These are phyloP conservation scores for Gila orcuttii DNA, from an alignment of 2,113 vertebrate genomes.

Conservation along the genomic window DNA sequence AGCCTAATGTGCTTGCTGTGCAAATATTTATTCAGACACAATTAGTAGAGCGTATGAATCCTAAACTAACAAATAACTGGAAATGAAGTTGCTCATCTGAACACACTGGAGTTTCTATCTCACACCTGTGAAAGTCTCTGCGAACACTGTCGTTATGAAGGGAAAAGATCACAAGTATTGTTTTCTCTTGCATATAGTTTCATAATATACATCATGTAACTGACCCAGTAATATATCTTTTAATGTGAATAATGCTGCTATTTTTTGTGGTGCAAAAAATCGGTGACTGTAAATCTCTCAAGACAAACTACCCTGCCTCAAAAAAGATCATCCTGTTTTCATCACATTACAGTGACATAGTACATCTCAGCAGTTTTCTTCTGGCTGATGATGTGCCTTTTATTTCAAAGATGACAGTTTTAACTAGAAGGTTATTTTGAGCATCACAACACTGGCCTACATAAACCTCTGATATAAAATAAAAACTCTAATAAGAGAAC, in stretches of 20 bases:
- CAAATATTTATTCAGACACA: slow-evolving; percentile 38
- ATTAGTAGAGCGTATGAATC: slow-evolving; percentile 51
- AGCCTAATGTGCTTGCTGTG: slow-evolving; percentile 34
- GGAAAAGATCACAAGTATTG: neutral
- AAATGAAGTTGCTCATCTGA: neutral
- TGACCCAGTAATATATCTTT: neutral
- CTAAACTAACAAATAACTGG: slow-evolving; percentile 51
- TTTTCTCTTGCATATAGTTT: neutral
- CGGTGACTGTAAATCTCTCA: neutral
- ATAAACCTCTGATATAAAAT: neutral
- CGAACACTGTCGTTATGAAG: neutral
- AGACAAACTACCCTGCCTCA: too few relatives aligned
- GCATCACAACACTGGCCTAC: neutral
- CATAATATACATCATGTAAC: neutral
- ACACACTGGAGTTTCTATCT: neutral
- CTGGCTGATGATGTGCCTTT: too few relatives aligned
- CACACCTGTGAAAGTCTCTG: neutral
- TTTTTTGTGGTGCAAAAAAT: neutral
- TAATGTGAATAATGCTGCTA: neutral
- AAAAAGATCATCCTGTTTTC: neutral
- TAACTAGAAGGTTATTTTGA: neutral
- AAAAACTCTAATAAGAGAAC: neutral
- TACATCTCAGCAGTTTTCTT: too few relatives aligned
- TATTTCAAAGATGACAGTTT: too few relatives aligned
- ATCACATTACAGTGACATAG: neutral